Evolutionary conservation across 1,140 invertebrate species (phyloP).

Genomic region (Mamestra configurata): DNA sequence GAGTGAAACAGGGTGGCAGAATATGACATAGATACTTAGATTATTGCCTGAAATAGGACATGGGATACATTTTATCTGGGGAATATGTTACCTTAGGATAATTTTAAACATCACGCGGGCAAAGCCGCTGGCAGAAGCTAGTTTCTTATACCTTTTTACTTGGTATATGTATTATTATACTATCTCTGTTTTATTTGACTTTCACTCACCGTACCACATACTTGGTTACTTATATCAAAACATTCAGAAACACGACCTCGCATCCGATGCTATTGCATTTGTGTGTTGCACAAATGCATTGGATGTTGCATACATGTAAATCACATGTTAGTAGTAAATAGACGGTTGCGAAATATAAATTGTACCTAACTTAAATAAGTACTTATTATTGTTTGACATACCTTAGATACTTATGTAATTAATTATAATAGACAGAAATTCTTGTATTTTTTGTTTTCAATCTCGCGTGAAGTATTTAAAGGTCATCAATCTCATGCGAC

Average conservation of each 20-base stretch:
- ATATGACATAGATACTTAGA: too few species aligned
- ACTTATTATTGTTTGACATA: too few species aligned
- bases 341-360: conserved; percentile 40
- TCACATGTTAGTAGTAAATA: conserved; percentile 34
- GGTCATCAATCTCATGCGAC: conserved; percentile 31
- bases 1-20: too few species aligned
- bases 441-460: not conserved
- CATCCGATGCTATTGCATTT: conserved; percentile 47
- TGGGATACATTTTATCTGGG: too few species aligned
- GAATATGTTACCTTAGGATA: too few species aligned
- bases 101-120: too few species aligned
- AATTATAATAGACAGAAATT: conserved; percentile 1
- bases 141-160: not conserved
- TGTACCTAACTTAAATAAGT: not conserved
- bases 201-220: conserved; percentile 29
- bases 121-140: too few species aligned
- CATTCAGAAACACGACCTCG: conserved; percentile 48
- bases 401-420: too few species aligned
- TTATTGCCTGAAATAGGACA: too few species aligned
- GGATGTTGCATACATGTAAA: conserved; percentile 45
- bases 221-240: conserved; percentile 26
- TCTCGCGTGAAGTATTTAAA: not conserved
- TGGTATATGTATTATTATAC: conserved; percentile 10
- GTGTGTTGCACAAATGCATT: conserved; percentile 46
- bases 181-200: conserved; percentile 42